Evolutionary conservation across 2,113 vertebrate species (phyloP).

Genomic region (Balaeniceps rex): DNA sequence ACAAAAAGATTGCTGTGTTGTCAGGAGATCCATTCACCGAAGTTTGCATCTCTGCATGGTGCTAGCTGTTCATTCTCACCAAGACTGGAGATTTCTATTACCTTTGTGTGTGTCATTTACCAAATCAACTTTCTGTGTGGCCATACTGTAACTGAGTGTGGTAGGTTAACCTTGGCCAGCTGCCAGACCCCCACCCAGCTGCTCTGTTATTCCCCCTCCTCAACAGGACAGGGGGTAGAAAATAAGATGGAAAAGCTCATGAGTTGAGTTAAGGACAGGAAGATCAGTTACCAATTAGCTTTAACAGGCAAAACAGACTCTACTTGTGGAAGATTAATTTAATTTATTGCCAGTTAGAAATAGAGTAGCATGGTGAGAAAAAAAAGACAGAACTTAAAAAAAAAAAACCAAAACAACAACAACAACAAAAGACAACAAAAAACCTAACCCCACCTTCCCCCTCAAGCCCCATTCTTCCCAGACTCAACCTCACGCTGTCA

Average conservation of each 20-base stretch:
- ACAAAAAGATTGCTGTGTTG: neutral
- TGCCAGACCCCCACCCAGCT: neutral
- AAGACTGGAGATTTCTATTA: neutral
- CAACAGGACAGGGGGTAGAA: neutral
- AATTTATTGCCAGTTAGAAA: neutral
- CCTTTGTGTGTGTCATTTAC: neutral
- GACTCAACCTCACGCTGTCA: neutral
- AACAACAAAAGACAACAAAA: neutral
- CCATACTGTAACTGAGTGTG: neutral
- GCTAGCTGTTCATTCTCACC: neutral
- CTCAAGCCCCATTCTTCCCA: neutral
- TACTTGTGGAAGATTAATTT: neutral
- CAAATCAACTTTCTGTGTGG: neutral
- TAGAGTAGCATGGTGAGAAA: neutral
- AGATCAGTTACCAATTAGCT: neutral
- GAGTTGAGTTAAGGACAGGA: neutral
- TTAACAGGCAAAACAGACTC: neutral
- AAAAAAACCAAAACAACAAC: neutral
- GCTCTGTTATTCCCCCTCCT: neutral
- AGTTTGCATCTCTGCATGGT: neutral
- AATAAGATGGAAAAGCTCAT: neutral
- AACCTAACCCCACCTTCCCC: neutral
- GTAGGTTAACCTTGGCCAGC: neutral
- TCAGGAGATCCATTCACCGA: neutral
- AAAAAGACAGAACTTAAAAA: neutral